Base-by-base conservation (phyloP, 2,888 invertebrate species). In the Epicampocera succincta region DNA sequence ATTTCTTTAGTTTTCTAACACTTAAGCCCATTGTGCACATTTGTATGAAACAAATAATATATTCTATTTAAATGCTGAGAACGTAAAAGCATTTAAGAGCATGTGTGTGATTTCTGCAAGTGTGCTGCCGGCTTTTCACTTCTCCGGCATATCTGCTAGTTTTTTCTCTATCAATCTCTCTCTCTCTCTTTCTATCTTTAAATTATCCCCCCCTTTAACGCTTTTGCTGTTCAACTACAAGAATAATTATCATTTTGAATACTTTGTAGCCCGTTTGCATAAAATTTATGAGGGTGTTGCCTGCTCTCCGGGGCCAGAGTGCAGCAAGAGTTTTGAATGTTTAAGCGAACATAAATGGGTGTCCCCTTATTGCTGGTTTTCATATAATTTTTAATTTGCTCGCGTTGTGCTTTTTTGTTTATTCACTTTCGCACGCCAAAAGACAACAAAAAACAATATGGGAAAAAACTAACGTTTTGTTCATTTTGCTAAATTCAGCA, bases 401-500 rank as follows among this genome's bases (percentile, higher is more conserved):
- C 73, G 56, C 68, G 9, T 60, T 50, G 48, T 58, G 52, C 38
- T 17, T 42, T 33, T 38, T 63, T 63, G 40, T 61, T 75, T 58
- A 15, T 54, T 42, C 25, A 40, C 56, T 68, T 63, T 12, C 8
- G 52, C 29, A 29, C 33, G 52, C n/a, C 17, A 33, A 33, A 33
- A 33, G 8, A 9, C 3, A 33, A 33, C 3, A 33, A 5, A 8
- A 9, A 9, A 33, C 1, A 33, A 33, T n/a, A n/a, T n/a, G n/a
- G n/a, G n/a, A 33, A 33, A 33, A 33, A 33, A 33, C 3, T 9
- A 4, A 3, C 33, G 33, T 33, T 63, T 65, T 61, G 33, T 48
- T 46, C 73, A 46, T 77, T 82, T 78, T 71, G 54, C 73, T 82
- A 82, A 82, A 78, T 74, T 82, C 73, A 74, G 85, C 87, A 88